These are phyloP conservation scores for Drosophila ohnishii DNA, from an alignment of 1,140 invertebrate species.

Conservation along the genomic window DNA sequence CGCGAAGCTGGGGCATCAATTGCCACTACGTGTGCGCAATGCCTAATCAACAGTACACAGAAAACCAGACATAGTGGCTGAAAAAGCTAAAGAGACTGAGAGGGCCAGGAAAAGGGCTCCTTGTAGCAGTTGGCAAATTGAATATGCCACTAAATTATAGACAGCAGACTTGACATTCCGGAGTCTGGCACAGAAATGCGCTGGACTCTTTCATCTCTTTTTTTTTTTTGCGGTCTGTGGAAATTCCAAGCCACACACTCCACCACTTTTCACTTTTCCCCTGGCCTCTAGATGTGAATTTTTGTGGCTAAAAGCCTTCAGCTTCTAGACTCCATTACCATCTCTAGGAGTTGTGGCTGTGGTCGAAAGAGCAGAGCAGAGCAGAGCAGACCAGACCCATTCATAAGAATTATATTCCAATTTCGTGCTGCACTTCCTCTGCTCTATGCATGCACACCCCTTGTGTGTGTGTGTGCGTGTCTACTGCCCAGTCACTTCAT, in stretches of 20 bases:
- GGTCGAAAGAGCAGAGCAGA: constrained; percentile 32
- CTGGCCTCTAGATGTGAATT: constrained; percentile 33
- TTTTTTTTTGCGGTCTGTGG: constrained; percentile 66
- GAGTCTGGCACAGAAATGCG: constrained; percentile 22
- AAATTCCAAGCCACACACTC: constrained; percentile 1
- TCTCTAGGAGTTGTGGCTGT: constrained; percentile 28
- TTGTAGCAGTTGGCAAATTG: constrained; percentile 47
- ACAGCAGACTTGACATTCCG: constrained; percentile 50
- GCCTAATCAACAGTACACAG: constrained; percentile 50
- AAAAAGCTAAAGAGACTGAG: constrained; percentile 1
- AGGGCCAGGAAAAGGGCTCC: constrained; percentile 5
- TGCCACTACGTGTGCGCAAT: constrained; percentile 74
- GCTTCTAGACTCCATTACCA: constrained; percentile 21
- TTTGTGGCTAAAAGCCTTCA: constrained; percentile 61
- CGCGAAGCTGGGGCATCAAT: constrained; percentile 76
- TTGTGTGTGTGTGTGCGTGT: constrained; percentile 8
- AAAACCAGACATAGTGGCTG: background rate
- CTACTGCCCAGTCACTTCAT: constrained; percentile 48
- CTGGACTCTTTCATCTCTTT: constrained; percentile 62
- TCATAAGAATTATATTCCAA: constrained; percentile 75
- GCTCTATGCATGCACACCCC: constrained; percentile 1
- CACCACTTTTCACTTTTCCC: constrained; percentile 18
- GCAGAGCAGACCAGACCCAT: constrained; percentile 32
- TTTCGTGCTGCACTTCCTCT: constrained; percentile 49
- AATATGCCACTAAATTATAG: constrained; percentile 65